Evolutionary conservation across 2,113 vertebrate species (phyloP).

Genomic region (Anguilla japonica): DNA sequence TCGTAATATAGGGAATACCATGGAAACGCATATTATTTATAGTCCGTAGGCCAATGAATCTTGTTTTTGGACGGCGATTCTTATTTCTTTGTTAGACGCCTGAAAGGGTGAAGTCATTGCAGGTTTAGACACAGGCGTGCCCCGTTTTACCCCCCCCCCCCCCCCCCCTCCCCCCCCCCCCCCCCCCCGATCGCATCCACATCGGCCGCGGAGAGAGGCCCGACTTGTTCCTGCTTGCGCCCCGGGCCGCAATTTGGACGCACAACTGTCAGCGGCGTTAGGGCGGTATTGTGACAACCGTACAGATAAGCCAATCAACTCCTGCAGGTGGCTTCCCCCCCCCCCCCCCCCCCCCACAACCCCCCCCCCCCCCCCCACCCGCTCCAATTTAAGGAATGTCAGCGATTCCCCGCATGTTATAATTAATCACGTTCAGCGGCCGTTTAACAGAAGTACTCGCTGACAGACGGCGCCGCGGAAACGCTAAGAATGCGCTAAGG

Average conservation of each 20-base stretch:
- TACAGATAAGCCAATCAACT: slow-evolving; percentile 26
- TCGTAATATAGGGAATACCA: not conserved
- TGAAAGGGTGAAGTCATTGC: not conserved
- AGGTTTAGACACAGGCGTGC: not conserved
- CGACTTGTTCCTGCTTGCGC: slow-evolving; percentile 11
- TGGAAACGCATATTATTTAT: not conserved
- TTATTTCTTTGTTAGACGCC: not conserved
- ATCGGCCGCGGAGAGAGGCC: not conserved
- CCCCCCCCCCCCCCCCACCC: slow-evolving; percentile 9
- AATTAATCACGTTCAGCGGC: slow-evolving; percentile 69
- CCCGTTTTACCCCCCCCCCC: not conserved
- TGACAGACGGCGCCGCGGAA: slow-evolving; percentile 66
- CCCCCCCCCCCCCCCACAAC: not conserved
- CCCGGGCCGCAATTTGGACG: not conserved
- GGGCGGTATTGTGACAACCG: slow-evolving; percentile 33
- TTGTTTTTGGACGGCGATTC: not conserved
- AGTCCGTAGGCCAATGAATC: not conserved
- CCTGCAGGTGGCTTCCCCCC: slow-evolving; percentile 46
- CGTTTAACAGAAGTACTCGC: slow-evolving; percentile 63
- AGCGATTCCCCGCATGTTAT: slow-evolving; percentile 63
- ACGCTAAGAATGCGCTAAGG: slow-evolving; percentile 61
- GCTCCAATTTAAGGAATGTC: slow-evolving; percentile 50
- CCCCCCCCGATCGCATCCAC: no score
- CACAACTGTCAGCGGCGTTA: slow-evolving; percentile 15
- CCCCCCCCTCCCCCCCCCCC: no score